Conservation (phyloP, 2,797 vertebrate genomes). For the Odontamblyopus lacepedii region DNA sequence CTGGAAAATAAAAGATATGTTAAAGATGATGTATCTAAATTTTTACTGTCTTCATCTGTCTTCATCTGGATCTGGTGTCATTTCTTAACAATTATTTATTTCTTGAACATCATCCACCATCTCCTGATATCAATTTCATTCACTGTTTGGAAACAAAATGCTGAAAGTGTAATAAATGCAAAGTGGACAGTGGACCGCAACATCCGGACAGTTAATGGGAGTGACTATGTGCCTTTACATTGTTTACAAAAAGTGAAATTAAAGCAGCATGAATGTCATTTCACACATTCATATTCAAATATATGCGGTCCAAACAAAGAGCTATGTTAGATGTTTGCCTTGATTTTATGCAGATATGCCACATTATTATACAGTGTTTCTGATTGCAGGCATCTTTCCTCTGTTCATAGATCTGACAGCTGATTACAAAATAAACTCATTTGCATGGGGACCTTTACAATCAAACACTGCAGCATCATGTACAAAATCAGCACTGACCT, state of each 20-base stretch:
- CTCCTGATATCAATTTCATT: too few species aligned
- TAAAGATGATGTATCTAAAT: too few species aligned
- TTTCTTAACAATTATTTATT: too few species aligned
- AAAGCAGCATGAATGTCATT: neutral
- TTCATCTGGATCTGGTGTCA: too few species aligned
- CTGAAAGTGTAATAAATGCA: neutral
- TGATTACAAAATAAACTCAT: constrained; percentile 5
- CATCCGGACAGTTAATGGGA: neutral
- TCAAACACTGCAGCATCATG: constrained; percentile 6
- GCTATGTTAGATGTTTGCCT: neutral
- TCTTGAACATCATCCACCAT: too few species aligned
- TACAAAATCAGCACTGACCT: constrained; percentile 4
- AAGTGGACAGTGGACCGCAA: neutral
- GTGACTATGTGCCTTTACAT: neutral
- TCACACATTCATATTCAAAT: constrained; percentile 4
- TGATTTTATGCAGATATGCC: constrained; percentile 1
- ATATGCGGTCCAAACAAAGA: neutral
- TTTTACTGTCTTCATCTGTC: too few species aligned
- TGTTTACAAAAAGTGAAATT: neutral
- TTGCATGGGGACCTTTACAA: constrained; percentile 9
- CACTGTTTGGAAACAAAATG: neutral
- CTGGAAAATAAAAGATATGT: too few species aligned
- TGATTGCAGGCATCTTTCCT: neutral
- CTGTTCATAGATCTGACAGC: neutral
- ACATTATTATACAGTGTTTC: constrained; percentile 11